These are phyloP conservation scores for Gambusia holbrooki DNA, from an alignment of 2,113 vertebrate species.

Conservation along the genomic window DNA sequence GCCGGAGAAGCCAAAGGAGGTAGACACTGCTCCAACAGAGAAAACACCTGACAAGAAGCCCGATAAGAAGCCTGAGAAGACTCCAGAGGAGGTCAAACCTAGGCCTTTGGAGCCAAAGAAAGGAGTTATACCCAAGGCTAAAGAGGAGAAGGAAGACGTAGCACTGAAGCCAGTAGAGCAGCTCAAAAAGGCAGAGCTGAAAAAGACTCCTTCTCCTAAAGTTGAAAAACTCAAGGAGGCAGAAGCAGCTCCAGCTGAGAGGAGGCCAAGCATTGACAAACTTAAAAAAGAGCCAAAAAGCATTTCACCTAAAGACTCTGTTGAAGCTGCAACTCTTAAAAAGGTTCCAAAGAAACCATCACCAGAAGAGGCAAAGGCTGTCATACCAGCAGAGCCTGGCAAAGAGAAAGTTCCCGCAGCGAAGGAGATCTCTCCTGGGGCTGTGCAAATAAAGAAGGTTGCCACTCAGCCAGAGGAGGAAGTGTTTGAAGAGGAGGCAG, in stretches of 20 bases:
- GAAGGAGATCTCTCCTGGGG: constrained; percentile 79
- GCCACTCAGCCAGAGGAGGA: constrained; percentile 79
- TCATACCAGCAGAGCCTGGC: constrained; percentile 32
- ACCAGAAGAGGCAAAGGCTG: constrained; percentile 61
- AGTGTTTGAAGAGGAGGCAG: constrained; percentile 73
- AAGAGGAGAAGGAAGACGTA: constrained; percentile 69
- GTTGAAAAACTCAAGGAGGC: constrained; percentile 75
- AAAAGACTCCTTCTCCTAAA: constrained; percentile 76
- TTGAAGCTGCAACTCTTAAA: constrained; percentile 57
- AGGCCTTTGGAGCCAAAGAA: constrained; percentile 71
- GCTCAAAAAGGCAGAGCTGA: constrained; percentile 71
- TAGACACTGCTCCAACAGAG: constrained; percentile 39
- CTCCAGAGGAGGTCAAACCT: constrained; percentile 67
- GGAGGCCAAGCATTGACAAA: constrained; percentile 66
- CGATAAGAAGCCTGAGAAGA: constrained; percentile 58
- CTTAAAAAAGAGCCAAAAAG: constrained; percentile 76
- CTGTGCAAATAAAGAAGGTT: constrained; percentile 77
- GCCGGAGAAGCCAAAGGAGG: constrained; percentile 45
- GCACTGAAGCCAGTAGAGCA: constrained; percentile 70
- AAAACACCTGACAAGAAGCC: constrained; percentile 40
- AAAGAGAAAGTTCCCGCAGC: constrained; percentile 61
- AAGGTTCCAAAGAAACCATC: constrained; percentile 68
- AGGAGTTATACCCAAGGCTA: constrained; percentile 59
- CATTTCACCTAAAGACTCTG: constrained; percentile 65
- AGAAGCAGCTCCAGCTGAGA: constrained; percentile 61